Conservation (phyloP, 2,797 vertebrate genomes). For the Naso thynnoides region DNA sequence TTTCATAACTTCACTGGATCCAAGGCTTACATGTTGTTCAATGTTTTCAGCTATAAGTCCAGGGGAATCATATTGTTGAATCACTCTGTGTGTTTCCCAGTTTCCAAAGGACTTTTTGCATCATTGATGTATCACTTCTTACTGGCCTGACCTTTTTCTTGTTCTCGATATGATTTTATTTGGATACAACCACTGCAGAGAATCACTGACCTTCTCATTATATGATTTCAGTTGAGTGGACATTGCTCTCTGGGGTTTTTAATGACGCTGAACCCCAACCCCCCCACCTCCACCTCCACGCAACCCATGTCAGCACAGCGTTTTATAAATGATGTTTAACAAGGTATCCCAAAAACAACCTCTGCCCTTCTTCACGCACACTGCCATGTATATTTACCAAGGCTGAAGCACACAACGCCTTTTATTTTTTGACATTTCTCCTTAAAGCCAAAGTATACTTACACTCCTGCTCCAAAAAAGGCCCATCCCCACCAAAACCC, state of each 20-base stretch:
- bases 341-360: constrained; percentile 26
- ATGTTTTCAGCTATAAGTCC: constrained; percentile 10
- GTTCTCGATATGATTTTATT: constrained; percentile 25
- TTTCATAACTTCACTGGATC: constrained; percentile 50
- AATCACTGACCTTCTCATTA: constrained; percentile 49
- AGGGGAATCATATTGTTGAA: not conserved
- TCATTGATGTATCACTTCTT: not conserved
- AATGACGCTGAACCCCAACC: constrained; percentile 41
- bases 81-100: not conserved
- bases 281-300: not conserved
- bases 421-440: constrained; percentile 36
- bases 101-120: constrained; percentile 5
- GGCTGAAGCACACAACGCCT: constrained; percentile 21
- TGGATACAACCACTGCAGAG: constrained; percentile 28
- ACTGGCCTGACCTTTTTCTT: constrained; percentile 24
- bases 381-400: constrained; percentile 7
- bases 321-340: constrained; percentile 42
- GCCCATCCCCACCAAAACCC: constrained; percentile 27
- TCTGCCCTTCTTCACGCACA: not conserved
- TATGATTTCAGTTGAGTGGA: constrained; percentile 34
- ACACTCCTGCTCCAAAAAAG: constrained; percentile 31
- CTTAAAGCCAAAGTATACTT: constrained; percentile 49
- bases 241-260: constrained; percentile 37
- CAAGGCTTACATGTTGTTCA: constrained; percentile 45
- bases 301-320: not conserved